Conservation (phyloP, 2,888 invertebrate genomes). For the Petrophora chlorosata region DNA sequence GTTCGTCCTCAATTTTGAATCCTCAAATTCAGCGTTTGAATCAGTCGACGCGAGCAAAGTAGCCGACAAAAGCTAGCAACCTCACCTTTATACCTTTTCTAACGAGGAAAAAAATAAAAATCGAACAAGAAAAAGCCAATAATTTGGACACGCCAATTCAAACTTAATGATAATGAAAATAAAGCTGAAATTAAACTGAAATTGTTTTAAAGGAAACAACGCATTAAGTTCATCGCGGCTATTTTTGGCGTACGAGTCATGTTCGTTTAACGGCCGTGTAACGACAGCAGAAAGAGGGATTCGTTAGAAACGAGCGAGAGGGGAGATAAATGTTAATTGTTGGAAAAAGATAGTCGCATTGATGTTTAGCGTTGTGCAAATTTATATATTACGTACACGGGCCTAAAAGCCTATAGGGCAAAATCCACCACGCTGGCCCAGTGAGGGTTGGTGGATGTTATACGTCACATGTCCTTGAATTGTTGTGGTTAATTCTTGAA, state of each 20-base stretch:
- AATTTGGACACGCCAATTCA: not conserved
- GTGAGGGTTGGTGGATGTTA: no score
- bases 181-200: conserved; percentile 15
- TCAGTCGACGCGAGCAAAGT: conserved; percentile 8
- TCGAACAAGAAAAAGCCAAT: conserved; percentile 3
- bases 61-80: conserved; percentile 7
- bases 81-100: conserved; percentile 12
- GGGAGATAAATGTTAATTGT: not conserved
- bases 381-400: no score
- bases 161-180: not conserved
- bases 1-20: no score
- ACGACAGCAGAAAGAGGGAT: not conserved
- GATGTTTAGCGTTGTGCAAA: no score
- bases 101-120: conserved; percentile 10
- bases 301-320: conserved; percentile 18
- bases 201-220: conserved; percentile 8
- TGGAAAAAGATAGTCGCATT: conserved; percentile 4
- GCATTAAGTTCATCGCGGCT: conserved; percentile 7
- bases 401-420: no score
- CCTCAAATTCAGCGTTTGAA: no score
- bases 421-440: no score
- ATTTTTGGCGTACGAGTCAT: conserved; percentile 27
- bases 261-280: conserved; percentile 15
- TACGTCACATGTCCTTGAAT: no score
- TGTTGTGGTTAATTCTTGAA: no score